These are phyloP conservation scores for Choloepus hoffmanni DNA, from an alignment of 2,113 vertebrate genomes.

Conservation along the genomic window DNA sequence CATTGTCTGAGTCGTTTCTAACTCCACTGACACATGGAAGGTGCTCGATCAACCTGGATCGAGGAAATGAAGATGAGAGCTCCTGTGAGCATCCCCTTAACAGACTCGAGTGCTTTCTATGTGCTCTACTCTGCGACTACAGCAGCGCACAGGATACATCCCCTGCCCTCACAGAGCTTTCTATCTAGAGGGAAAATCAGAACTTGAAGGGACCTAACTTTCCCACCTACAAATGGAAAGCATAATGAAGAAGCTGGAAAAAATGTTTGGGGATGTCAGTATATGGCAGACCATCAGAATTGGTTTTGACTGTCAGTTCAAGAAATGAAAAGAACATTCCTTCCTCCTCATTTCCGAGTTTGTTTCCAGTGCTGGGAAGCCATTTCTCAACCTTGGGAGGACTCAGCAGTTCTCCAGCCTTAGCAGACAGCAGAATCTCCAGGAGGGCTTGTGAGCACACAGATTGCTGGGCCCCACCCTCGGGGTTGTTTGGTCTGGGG, in stretches of 20 bases:
- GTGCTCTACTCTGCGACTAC: accelerated
- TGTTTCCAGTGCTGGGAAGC: not conserved
- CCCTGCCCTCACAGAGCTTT: not conserved
- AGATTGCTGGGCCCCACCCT: not conserved
- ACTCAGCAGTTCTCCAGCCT: not conserved
- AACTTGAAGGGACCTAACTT: accelerated
- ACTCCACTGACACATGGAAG: not conserved
- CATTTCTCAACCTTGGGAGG: not conserved
- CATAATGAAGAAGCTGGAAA: accelerated
- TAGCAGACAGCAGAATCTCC: too few species aligned
- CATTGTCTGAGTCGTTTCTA: not conserved
- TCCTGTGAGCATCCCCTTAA: not conserved
- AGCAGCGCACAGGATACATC: accelerated
- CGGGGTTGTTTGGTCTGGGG: not conserved
- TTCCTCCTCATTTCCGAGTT: not conserved
- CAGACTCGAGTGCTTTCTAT: accelerated
- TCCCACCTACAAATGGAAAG: not conserved
- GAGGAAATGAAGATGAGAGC: not conserved
- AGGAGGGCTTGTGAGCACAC: not conserved
- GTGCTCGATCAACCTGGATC: accelerated
- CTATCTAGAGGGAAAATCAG: accelerated
- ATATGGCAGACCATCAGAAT: not conserved
- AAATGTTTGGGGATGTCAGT: too few species aligned
- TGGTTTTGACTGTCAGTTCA: not conserved
- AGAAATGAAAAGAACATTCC: not conserved